phyloP scores from a whole-genome alignment of 2,888 invertebrate genomes.

The Iselma pallidipennis region DNA sequence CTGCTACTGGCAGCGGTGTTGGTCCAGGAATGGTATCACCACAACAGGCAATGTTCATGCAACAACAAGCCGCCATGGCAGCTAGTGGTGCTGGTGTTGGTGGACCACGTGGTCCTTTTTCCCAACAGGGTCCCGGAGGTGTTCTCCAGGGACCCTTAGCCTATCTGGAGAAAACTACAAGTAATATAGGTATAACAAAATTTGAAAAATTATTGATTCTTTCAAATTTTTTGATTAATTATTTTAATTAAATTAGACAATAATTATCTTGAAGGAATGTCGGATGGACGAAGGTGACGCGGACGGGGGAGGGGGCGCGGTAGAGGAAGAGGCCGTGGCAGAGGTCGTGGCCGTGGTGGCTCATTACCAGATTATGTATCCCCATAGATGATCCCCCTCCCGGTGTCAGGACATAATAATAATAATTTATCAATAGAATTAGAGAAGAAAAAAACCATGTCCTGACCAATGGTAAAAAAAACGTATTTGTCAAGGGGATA shows the following conservation, averaged over 20 bases:
- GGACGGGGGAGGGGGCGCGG: slow-evolving; percentile 84
- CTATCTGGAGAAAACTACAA: slow-evolving; percentile 86
- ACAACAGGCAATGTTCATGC: slow-evolving; percentile 63
- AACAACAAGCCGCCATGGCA: slow-evolving; percentile 55
- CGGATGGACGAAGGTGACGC: slow-evolving; percentile 84
- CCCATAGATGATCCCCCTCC: slow-evolving; percentile 50
- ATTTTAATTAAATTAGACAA: not conserved
- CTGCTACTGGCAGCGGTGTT: slow-evolving; percentile 48
- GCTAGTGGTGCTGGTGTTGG: too few species aligned
- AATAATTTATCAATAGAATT: not conserved
- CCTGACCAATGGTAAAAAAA: slow-evolving; percentile 16
- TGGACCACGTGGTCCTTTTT: slow-evolving; percentile 58
- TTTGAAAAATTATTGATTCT: not conserved
- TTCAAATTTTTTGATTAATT: not conserved
- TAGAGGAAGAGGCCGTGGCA: slow-evolving; percentile 74
- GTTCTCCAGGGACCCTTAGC: slow-evolving; percentile 83
- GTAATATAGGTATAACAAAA: slow-evolving; percentile 72
- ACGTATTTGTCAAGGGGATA: slow-evolving; percentile 24
- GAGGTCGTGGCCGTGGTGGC: slow-evolving; percentile 73
- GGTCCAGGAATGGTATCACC: slow-evolving; percentile 54
- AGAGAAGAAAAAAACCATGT: not conserved
- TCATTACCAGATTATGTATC: slow-evolving; percentile 53
- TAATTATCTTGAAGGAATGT: slow-evolving; percentile 63
- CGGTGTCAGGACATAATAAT: slow-evolving; percentile 19
- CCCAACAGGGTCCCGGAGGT: slow-evolving; percentile 58